Evolutionary conservation across 2,797 vertebrate species (phyloP), one percentile per base, ranked within the genome.

Genomic region (Philypnodon macrostomus): DNA sequence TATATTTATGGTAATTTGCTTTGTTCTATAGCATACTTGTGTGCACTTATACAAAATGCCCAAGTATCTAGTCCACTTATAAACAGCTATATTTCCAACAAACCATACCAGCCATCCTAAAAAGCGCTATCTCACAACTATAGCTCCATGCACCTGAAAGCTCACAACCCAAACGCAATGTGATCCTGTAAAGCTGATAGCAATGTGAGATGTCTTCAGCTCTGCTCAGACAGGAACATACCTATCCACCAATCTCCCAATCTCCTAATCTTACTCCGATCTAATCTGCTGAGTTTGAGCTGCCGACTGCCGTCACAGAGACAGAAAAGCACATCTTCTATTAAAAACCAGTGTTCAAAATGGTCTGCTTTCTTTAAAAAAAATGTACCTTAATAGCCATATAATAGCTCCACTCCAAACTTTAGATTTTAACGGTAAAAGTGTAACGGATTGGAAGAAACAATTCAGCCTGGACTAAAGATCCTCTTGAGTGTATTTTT

Each of bases 121-220:
- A 29, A 34, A 38, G 16, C 3, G n/a, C 8, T n/a, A 14, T 27
- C 48, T 36, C 39, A 3, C 5, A 35, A 21, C 33, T 27, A 12
- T n/a, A n/a, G n/a, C n/a, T 9, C 47, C 35, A 51, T 1, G 44
- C 18, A 30, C 42, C 39, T 7, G 29, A 1, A 58, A 12, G 4
- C 23, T 33, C 47, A n/a, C n/a, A n/a, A n/a, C n/a, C n/a, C n/a
- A 46, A 9, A 27, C 33, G 8, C 40, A 50, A 46, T 53, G 40
- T n/a, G 18, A 53, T 51, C 17, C 26, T n/a, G 6, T 60, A 70
- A 57, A 63, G 63, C 37, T 1, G 55, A 66, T 60, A 11, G 56
- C 66, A 68, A 70, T 60, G 53, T 53, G 61, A 74, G 58, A 69
- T 72, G 54, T 38, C 24, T 18, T 48, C 14, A 40, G 53, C 21